Base-by-base conservation (phyloP, 1,140 invertebrate genomes). In the Frieseomelitta varia region DNA sequence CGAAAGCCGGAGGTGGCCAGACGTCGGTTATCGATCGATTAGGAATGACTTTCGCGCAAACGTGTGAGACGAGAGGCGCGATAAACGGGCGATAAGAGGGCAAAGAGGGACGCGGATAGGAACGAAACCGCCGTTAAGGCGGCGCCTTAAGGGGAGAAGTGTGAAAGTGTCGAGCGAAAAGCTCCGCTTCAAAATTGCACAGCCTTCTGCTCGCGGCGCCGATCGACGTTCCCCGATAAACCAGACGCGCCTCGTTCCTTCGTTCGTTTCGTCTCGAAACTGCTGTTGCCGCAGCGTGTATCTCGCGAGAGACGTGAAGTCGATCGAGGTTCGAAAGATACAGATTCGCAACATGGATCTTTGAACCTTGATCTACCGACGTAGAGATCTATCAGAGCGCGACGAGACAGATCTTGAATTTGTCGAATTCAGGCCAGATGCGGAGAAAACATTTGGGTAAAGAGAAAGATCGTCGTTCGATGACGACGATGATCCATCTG, bases 161-260 rank as follows among this genome's bases (percentile, higher is more conserved):
- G 74, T 0, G 58, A 63, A 77, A 63, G 55, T 56, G 85, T 85
- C 68, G 77, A 80, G 30, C 58, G 76, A 88, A 91, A 87, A 91
- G 86, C 77, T 84, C 85, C 83, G 87, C 89, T 89, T 89, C 79
- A 91, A 93, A 93, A 93, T 93, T 93, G 90, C 90, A n/a, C n/a
- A 88, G 89, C 84, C 82, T 90, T 88, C 86, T 90, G 87, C 82
- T 87, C 82, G 86, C 73, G 89, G 88, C 86, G 79, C 67, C 85
- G 89, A 90, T 90, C 89, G 88, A 90, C 89, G 86, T 90, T 90
- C 83, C 65, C 67, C 88, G 89, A 90, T 90, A 90, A 90, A 87
- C 86, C 86, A 89, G 83, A 85, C 68, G 63, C 87, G 85, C 85
- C 87, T 6, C 39, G n/a, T n/a, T n/a, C n/a, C n/a, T 39, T 39